Percentiles rank a stretch among this genome's conserved stretches.
These are phyloP conservation scores for Cephus spinipes DNA, from an alignment of 2,888 invertebrate species.

Conservation along the genomic window DNA sequence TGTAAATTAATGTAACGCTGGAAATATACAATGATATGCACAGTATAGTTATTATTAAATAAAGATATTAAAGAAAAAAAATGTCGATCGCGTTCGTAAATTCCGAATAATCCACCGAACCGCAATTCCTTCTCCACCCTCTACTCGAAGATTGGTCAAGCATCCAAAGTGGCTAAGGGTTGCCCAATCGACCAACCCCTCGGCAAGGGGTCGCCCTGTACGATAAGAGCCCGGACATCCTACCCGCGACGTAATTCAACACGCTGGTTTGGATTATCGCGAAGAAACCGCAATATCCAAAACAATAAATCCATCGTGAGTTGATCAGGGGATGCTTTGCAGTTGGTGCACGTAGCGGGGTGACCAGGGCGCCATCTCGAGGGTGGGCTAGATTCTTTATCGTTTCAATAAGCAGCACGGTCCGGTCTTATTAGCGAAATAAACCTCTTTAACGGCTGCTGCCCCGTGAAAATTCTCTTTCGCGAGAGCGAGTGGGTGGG, in stretches of 20 bases:
- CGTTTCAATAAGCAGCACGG: conserved; percentile 66
- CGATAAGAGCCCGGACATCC: not conserved
- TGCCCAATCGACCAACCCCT: not conserved
- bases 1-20: not conserved
- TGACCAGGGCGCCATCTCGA: conserved; percentile 55
- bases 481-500: not conserved
- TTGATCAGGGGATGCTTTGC: conserved; percentile 53
- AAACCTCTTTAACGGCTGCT: conserved; percentile 64
- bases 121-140: not conserved
- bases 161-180: not conserved
- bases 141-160: not conserved
- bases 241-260: not conserved
- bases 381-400: conserved; percentile 60
- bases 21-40: too few relatives aligned
- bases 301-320: conserved; percentile 61
- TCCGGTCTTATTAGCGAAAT: conserved; percentile 67
- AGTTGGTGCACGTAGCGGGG: conserved; percentile 60
- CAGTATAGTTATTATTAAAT: too few relatives aligned
- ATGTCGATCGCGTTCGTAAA: not conserved
- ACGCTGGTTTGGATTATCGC: not conserved
- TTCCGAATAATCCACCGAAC: not conserved
- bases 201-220: not conserved
- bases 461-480: conserved; percentile 41
- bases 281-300: conserved; percentile 42
- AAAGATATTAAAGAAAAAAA: not conserved